Evolutionary conservation across 2,113 vertebrate species (phyloP).

Genomic region (Muscicapa adusta): DNA sequence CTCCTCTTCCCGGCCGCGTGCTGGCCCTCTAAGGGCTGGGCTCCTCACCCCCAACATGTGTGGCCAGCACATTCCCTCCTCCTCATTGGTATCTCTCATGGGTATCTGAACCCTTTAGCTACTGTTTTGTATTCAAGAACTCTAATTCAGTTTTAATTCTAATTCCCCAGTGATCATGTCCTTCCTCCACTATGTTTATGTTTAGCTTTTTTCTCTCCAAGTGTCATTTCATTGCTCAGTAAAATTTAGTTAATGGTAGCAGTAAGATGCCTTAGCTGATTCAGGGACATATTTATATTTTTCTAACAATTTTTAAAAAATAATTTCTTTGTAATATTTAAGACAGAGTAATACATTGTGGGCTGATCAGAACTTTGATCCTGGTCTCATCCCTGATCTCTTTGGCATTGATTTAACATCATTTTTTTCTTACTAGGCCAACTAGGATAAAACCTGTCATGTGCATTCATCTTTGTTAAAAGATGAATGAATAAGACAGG

Average conservation of each 20-base stretch:
- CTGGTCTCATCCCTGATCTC: slow-evolving; percentile 54
- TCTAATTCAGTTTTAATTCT: slow-evolving; percentile 63
- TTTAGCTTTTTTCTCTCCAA: background rate
- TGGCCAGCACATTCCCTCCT: too few relatives aligned
- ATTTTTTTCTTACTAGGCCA: slow-evolving; percentile 48
- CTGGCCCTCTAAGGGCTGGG: too few relatives aligned
- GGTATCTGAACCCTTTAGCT: background rate
- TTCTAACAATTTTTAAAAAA: background rate
- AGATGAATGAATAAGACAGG: slow-evolving; percentile 70
- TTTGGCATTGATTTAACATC: slow-evolving; percentile 68
- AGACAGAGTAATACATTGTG: slow-evolving; percentile 18
- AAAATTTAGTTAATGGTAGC: slow-evolving; percentile 36
- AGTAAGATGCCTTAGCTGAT: slow-evolving; percentile 7
- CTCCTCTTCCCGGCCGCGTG: too few relatives aligned
- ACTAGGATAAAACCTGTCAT: slow-evolving; percentile 50
- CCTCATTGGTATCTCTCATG: background rate
- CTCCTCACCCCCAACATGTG: too few relatives aligned
- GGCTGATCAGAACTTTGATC: slow-evolving; percentile 63
- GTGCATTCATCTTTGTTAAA: slow-evolving; percentile 72
- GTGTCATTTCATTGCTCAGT: slow-evolving; percentile 49
- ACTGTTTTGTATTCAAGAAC: background rate
- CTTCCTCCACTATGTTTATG: slow-evolving; percentile 1
- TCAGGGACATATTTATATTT: slow-evolving; percentile 16
- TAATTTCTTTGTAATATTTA: slow-evolving; percentile 56
- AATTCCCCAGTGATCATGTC: slow-evolving; percentile 35